phyloP scores from a whole-genome alignment of 1,140 invertebrate species.

The Drosophila gunungcola region DNA sequence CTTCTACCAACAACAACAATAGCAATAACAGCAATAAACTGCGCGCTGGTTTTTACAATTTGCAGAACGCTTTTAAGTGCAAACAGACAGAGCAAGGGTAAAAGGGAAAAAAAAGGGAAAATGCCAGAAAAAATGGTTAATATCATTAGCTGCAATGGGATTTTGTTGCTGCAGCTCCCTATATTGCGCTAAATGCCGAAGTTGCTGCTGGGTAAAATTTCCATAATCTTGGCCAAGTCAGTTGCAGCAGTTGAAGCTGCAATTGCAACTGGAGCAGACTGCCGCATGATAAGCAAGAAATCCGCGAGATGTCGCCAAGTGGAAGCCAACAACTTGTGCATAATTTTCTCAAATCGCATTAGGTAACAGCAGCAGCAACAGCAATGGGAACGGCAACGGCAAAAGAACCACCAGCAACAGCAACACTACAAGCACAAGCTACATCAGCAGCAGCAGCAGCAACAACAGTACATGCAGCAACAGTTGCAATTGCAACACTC shows the following conservation, averaged over 20 bases:
- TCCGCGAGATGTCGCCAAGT: slow-evolving; percentile 37
- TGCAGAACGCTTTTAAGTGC: slow-evolving; percentile 75
- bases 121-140: slow-evolving; percentile 71
- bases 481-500: slow-evolving; percentile 49
- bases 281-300: slow-evolving; percentile 73
- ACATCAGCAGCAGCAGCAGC: slow-evolving; percentile 26
- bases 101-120: slow-evolving; percentile 24
- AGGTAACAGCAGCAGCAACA: slow-evolving; percentile 54
- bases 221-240: slow-evolving; percentile 70
- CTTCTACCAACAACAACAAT: slow-evolving; percentile 40
- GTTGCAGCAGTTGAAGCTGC: slow-evolving; percentile 45
- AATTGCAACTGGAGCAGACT: slow-evolving; percentile 28
- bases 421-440: slow-evolving; percentile 9
- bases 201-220: slow-evolving; percentile 61
- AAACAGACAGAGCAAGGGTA: slow-evolving; percentile 53
- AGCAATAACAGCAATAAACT: slow-evolving; percentile 26
- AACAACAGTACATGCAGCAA: slow-evolving; percentile 37
- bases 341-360: slow-evolving; percentile 75
- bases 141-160: slow-evolving; percentile 75
- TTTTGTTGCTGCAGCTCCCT: slow-evolving; percentile 38
- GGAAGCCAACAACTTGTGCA: slow-evolving; percentile 67
- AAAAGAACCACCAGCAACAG: slow-evolving; percentile 17
- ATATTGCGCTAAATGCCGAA: slow-evolving; percentile 52
- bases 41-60: slow-evolving; percentile 71
- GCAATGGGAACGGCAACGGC: slow-evolving; percentile 20